Percentiles rank a stretch among this genome's conserved stretches.
These are phyloP conservation scores for Wasmannia auropunctata DNA, from an alignment of 1,140 invertebrate species.

Conservation along the genomic window DNA sequence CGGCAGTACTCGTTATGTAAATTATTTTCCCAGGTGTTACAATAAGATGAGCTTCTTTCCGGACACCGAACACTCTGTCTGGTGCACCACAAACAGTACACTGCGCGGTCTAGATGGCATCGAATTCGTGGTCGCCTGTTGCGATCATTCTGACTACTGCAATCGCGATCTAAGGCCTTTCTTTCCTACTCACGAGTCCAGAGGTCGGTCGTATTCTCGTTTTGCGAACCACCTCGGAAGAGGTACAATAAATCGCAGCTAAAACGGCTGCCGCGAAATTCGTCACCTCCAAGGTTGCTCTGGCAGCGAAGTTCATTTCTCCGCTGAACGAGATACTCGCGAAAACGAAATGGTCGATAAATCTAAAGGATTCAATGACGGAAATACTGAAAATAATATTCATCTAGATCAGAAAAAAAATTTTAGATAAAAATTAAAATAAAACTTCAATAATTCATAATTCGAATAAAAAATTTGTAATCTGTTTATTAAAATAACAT, in stretches of 20 bases:
- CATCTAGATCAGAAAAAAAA: background rate
- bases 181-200: constrained; percentile 75
- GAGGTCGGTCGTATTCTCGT: constrained; percentile 75
- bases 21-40: constrained; percentile 86
- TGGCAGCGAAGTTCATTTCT: constrained; percentile 18
- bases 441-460: background rate
- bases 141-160: constrained; percentile 87
- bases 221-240: constrained; percentile 76
- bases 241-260: constrained; percentile 75
- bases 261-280: constrained; percentile 19
- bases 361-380: constrained; percentile 5
- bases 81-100: constrained; percentile 82
- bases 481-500: background rate
- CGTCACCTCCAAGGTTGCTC: constrained; percentile 52
- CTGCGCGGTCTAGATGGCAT: constrained; percentile 78
- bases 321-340: constrained; percentile 3
- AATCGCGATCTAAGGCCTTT: constrained; percentile 86
- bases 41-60: constrained; percentile 85
- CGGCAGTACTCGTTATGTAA: constrained; percentile 66
- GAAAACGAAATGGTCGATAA: background rate
- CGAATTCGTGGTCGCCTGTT: constrained; percentile 85
- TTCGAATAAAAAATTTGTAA: background rate
- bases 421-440: background rate
- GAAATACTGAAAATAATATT: background rate
- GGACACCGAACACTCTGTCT: constrained; percentile 83